Evolutionary conservation across 2,888 invertebrate species (phyloP), one percentile per base, ranked within the genome.

Genomic region (Horisme vitalbata): DNA sequence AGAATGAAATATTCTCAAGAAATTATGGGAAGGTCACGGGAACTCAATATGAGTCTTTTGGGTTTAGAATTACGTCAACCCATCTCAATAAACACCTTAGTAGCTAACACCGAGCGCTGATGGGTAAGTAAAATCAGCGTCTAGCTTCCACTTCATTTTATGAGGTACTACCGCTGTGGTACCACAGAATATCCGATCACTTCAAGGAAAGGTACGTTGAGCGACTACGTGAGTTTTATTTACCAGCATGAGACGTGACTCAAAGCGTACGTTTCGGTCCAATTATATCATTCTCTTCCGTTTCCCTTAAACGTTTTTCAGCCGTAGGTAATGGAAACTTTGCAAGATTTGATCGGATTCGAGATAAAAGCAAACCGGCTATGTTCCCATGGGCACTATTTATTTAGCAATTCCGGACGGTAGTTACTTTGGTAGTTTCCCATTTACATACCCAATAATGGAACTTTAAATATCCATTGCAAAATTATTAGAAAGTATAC

Each of bases 271-370:
- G 53, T 53, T 46, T 35, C 52, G 43, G 36, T 45, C 55, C 55
- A 58, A 62, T 57, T 58, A 58, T 57, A 54, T 55, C 45, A 56
- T 55, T 45, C 59, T 52, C 47, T 56, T 59, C 52, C 59, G 43
- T 52, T 56, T 45, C 56, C 55, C 55, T 50, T 48, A 52, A 54
- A 56, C 56, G 59, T 56, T 59, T 58, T 56, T 56, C 52, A 60
- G 57, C 52, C 52, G 55, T 49, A 54, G 56, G 51, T 54, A 59
- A 59, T 54, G 56, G 57, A 54, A 57, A 57, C 48, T 60, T 55
- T 55, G 57, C 50, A 56, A 60, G 59, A 60, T 57, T 54, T 57
- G 55, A 60, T 60, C 57, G 52, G 59, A 52, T 54, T 44, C 41
- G 28, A 44, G 59, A 59, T 59, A 59, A 59, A 57, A 52, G 50